Evolutionary conservation across 2,888 invertebrate species (phyloP).

Genomic region (Leucozona laternaria): DNA sequence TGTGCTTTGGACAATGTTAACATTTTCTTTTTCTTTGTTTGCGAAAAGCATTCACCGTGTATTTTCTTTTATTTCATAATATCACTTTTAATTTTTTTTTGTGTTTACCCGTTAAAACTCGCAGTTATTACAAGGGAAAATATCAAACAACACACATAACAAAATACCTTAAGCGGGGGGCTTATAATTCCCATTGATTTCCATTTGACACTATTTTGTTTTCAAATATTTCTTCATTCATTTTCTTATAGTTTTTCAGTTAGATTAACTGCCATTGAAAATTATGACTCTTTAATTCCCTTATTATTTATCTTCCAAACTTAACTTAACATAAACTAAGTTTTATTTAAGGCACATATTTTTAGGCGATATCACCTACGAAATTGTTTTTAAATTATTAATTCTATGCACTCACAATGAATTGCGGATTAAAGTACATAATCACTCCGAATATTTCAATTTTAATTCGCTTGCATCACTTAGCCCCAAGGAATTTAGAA

Average conservation of each 20-base stretch:
- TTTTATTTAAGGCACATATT: slow-evolving; percentile 5
- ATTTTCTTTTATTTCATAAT: not conserved
- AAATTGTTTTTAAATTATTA: not conserved
- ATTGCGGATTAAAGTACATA: not conserved
- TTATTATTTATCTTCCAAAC: not conserved
- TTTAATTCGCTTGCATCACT: not conserved
- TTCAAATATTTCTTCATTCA: slow-evolving; percentile 12
- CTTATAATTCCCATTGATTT: slow-evolving; percentile 71
- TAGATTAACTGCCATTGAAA: not conserved
- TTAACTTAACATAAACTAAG: not conserved
- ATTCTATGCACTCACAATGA: not conserved
- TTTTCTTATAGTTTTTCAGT: not conserved
- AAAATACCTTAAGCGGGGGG: slow-evolving; percentile 9
- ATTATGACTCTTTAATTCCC: not conserved
- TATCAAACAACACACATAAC: slow-evolving; percentile 4
- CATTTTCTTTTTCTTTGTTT: slow-evolving; percentile 23
- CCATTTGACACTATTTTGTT: slow-evolving; percentile 39
- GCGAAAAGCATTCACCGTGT: not conserved
- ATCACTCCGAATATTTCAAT: not conserved
- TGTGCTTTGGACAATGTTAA: slow-evolving; percentile 3
- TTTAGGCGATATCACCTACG: not conserved
- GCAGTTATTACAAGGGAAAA: slow-evolving; percentile 17
- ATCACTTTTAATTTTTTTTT: slow-evolving; percentile 34
- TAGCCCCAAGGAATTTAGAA: not conserved
- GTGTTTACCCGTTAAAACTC: not conserved